Percentiles rank a stretch among this genome's conserved stretches.
Conservation (phyloP, 2,113 vertebrate species). For the Potamarius usumacintae region DNA sequence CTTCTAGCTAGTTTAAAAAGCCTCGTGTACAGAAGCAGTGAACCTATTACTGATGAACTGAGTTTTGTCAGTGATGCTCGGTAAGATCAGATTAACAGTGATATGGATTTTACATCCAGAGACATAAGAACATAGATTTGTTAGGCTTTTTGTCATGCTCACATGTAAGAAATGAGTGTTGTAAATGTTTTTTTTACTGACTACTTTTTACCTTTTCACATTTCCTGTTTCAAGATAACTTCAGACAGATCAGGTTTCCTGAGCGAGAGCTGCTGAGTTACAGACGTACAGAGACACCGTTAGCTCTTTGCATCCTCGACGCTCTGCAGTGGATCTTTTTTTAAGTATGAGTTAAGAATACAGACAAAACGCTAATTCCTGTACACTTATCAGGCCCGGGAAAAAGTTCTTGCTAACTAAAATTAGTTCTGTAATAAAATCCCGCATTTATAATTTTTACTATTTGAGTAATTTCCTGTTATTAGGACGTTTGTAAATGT, state of each 20-base stretch:
- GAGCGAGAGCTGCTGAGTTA: not conserved
- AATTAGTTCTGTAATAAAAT: not conserved
- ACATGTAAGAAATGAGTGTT: not conserved
- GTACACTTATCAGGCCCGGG: not conserved
- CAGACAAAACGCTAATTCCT: conserved; percentile 28
- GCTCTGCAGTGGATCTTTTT: not conserved
- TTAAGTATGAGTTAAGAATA: conserved; percentile 24
- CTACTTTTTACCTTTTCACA: not conserved
- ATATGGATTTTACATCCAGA: no score
- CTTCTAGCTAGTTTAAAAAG: no score
- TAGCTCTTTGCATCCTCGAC: not conserved
- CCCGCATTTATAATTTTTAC: not conserved
- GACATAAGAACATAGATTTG: no score
- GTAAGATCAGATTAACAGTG: no score
- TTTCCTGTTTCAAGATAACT: not conserved
- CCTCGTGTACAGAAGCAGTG: no score
- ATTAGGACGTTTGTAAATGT: not conserved
- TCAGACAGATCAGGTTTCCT: not conserved
- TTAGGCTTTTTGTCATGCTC: no score
- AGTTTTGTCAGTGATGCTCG: no score
- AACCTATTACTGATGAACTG: no score
- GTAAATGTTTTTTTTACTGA: not conserved
- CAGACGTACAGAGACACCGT: conserved; percentile 23
- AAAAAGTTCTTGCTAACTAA: not conserved
- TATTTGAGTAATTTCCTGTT: not conserved